Conservation (phyloP, 2,797 vertebrate species). For the Syngnathus acus region DNA sequence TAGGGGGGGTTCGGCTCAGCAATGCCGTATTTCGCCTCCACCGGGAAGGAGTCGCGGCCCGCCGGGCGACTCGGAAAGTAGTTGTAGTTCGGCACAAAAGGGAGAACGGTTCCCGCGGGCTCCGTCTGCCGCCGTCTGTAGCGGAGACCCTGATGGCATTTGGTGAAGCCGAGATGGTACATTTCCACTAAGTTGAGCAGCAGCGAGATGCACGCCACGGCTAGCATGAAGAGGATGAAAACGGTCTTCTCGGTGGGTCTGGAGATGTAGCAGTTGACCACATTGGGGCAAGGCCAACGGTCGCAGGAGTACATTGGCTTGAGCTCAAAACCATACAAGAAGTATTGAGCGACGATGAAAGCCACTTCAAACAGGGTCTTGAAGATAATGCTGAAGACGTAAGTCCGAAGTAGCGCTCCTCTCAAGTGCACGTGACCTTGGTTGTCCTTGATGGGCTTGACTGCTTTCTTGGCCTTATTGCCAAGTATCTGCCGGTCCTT, state of each 20-base stretch:
- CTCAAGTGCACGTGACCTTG: constrained; percentile 68
- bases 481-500: constrained; percentile 51
- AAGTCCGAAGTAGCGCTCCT: constrained; percentile 77
- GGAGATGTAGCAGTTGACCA: constrained; percentile 83
- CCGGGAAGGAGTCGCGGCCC: constrained; percentile 46
- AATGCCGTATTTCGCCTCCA: constrained; percentile 61
- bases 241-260: constrained; percentile 84
- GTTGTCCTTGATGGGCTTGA: constrained; percentile 45
- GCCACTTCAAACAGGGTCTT: constrained; percentile 83
- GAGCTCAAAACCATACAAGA: constrained; percentile 79
- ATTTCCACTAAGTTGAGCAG: constrained; percentile 80
- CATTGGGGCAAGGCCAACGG: constrained; percentile 76
- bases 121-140: constrained; percentile 45
- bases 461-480: constrained; percentile 47
- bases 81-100: constrained; percentile 63
- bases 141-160: constrained; percentile 65
- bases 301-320: constrained; percentile 80
- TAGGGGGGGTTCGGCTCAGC: constrained; percentile 56
- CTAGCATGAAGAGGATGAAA: constrained; percentile 85
- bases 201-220: constrained; percentile 76
- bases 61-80: constrained; percentile 57
- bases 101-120: constrained; percentile 47
- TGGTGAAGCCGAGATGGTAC: constrained; percentile 79
- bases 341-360: constrained; percentile 80
- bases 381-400: constrained; percentile 77